Evolutionary conservation across 2,113 vertebrate species (phyloP).

Genomic region (Chitala chitala): DNA sequence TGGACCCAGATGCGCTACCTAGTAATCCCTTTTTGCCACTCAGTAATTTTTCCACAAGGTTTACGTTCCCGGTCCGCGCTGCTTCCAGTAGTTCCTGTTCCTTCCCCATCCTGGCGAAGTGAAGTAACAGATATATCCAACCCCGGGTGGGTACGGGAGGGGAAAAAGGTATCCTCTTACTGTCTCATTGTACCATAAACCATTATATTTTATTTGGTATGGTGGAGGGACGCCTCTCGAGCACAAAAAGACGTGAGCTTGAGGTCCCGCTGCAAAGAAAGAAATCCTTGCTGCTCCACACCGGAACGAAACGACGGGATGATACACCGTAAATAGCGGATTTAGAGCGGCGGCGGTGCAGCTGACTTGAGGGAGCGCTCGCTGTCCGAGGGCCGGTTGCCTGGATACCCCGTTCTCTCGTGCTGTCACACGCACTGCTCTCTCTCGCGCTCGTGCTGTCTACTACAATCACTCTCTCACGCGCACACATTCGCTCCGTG

Average conservation of each 20-base stretch:
- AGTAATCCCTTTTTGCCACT: conserved; percentile 90
- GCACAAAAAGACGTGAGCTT: conserved; percentile 23
- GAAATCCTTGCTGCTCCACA: conserved; percentile 25
- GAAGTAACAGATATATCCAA: conserved; percentile 34
- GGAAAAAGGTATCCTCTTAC: conserved; percentile 23
- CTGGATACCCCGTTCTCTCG: conserved; percentile 31
- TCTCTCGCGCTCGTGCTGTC: conserved; percentile 6
- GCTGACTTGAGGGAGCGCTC: conserved; percentile 16
- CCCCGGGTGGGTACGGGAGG: conserved; percentile 22
- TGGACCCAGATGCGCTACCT: conserved; percentile 84
- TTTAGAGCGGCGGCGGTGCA: conserved; percentile 26
- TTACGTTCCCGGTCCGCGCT: conserved; percentile 91
- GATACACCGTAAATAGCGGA: conserved; percentile 25
- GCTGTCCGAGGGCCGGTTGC: conserved; percentile 32
- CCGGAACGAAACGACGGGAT: conserved; percentile 23
- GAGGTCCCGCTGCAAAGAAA: conserved; percentile 39
- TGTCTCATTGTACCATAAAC: conserved; percentile 15
- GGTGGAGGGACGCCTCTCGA: conserved; percentile 24
- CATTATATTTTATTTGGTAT: conserved; percentile 29
- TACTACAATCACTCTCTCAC: conserved; percentile 8
- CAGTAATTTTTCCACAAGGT: conserved; percentile 92
- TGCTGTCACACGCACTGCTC: conserved; percentile 25
- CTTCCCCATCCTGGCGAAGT: conserved; percentile 83
- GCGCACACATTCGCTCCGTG: neutral
- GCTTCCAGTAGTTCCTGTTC: conserved; percentile 97